Base-by-base conservation (phyloP, 2,888 invertebrate species). In the Tortrix viridana region DNA sequence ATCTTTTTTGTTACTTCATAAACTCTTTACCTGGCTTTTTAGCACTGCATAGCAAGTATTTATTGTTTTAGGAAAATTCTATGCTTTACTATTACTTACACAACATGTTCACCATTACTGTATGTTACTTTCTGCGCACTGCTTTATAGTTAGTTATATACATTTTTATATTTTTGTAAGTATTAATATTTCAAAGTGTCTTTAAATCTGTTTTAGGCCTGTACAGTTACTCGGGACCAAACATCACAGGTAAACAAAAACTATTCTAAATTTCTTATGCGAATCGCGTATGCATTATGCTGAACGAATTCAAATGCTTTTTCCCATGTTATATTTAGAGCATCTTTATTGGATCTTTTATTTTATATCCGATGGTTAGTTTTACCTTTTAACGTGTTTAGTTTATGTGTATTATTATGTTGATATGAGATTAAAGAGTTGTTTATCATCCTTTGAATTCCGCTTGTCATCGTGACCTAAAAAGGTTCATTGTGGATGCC, bases 161-260 rank as follows among this genome's bases (percentile, higher is more conserved):
- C n/a, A n/a, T n/a, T 23, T 22, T 23, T 22, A 5, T 52, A 22
- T 41, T 12, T 9, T 7, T 41, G 5, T 26, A 49, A 49, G n/a
- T 12, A 84, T 81, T 84, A 49, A n/a, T 5, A 84, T 81, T 84
- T 83, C 81, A 84, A 81, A 79, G 80, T 84, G 80, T 80, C 75
- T 84, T 86, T 83, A 76, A 84, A 88, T 87, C 86, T 88, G 87
- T 88, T 88, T 85, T 88, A 88, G 88, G 88, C 88, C 88, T 88
- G 88, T 77, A 69, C 88, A 76, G 85, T 81, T 79, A 76, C 82
- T 71, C 80, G 86, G 82, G 87, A 86, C 77, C 87, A 82, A 76
- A 75, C 82, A 81, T 69, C 80, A 69, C 87, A 88, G 88, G 88
- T 88, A 88, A 85, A 79, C 7, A 38, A 55, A n/a, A 16, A 41